These are phyloP conservation scores for Coelopa frigida DNA, from an alignment of 1,140 invertebrate species.

Conservation along the genomic window DNA sequence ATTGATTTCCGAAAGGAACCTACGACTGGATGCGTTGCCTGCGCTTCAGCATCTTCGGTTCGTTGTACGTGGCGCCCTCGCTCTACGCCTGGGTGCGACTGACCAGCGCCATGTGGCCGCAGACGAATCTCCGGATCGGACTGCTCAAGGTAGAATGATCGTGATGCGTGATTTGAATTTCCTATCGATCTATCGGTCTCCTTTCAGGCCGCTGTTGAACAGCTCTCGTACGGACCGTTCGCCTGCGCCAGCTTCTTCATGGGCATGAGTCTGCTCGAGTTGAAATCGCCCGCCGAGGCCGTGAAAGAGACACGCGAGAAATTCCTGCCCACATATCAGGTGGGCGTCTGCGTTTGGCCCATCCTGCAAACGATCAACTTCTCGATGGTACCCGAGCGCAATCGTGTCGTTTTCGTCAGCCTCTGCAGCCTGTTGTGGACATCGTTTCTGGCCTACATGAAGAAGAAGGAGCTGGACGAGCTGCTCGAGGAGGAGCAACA, in stretches of 20 bases:
- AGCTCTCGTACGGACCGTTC: slow-evolving; percentile 71
- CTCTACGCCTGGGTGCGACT: slow-evolving; percentile 62
- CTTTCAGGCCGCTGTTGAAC: slow-evolving; percentile 68
- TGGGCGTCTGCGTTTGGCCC: slow-evolving; percentile 73
- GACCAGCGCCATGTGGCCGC: slow-evolving; percentile 57
- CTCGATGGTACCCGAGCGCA: slow-evolving; percentile 64
- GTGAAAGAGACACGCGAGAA: slow-evolving; percentile 64
- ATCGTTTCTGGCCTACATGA: slow-evolving; percentile 79
- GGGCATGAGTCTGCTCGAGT: slow-evolving; percentile 70
- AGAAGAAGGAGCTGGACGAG: slow-evolving; percentile 39
- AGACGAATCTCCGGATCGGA: slow-evolving; percentile 54
- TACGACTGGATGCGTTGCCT: slow-evolving; percentile 53
- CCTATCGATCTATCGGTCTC: slow-evolving; percentile 11
- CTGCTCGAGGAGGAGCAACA: slow-evolving; percentile 2
- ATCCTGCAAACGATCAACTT: slow-evolving; percentile 77
- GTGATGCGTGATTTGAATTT: slow-evolving; percentile 11
- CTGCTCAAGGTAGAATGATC: slow-evolving; percentile 56
- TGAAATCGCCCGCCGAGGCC: slow-evolving; percentile 59
- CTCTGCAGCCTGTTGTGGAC: slow-evolving; percentile 78
- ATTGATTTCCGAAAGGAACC: slow-evolving; percentile 26
- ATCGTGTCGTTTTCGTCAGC: slow-evolving; percentile 77
- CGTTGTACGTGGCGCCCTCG: slow-evolving; percentile 63
- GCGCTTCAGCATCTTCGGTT: slow-evolving; percentile 62
- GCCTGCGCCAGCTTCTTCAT: slow-evolving; percentile 76
- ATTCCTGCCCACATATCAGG: slow-evolving; percentile 72